These are phyloP conservation scores for Spermophilus dauricus DNA, from an alignment of 2,113 vertebrate genomes.

Conservation along the genomic window DNA sequence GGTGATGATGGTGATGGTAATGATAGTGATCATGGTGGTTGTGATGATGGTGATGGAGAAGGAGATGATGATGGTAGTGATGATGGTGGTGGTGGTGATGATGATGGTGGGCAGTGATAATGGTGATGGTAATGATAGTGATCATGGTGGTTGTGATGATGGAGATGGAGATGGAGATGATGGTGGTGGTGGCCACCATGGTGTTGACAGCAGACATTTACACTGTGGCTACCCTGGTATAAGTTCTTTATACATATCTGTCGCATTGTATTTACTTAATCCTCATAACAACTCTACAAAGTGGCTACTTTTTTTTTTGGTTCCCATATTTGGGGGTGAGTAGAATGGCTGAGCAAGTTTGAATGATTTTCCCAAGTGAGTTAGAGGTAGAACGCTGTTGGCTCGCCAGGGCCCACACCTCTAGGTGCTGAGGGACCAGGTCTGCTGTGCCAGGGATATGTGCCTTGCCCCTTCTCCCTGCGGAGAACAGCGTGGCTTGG, in stretches of 20 bases:
- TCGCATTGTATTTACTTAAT: not conserved
- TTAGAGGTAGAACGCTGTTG: not conserved
- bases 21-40: not conserved
- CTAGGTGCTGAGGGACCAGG: too few relatives aligned
- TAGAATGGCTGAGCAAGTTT: not conserved
- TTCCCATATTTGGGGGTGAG: not conserved
- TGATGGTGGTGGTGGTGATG: too few relatives aligned
- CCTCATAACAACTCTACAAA: not conserved
- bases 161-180: too few relatives aligned
- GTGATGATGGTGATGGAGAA: not conserved
- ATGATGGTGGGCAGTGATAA: not conserved
- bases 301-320: not conserved
- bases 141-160: accelerated
- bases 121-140: too few relatives aligned
- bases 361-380: not conserved
- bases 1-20: not conserved
- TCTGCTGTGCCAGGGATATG: not conserved
- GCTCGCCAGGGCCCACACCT: not conserved
- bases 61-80: not conserved
- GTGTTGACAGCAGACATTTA: not conserved
- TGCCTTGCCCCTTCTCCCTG: not conserved
- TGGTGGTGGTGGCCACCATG: too few relatives aligned
- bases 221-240: not conserved
- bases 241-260: not conserved
- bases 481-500: not conserved